Percentiles rank a stretch among this genome's conserved stretches.
These are phyloP conservation scores for Urocynchramus pylzowi DNA, from an alignment of 2,113 vertebrate species.

Conservation along the genomic window DNA sequence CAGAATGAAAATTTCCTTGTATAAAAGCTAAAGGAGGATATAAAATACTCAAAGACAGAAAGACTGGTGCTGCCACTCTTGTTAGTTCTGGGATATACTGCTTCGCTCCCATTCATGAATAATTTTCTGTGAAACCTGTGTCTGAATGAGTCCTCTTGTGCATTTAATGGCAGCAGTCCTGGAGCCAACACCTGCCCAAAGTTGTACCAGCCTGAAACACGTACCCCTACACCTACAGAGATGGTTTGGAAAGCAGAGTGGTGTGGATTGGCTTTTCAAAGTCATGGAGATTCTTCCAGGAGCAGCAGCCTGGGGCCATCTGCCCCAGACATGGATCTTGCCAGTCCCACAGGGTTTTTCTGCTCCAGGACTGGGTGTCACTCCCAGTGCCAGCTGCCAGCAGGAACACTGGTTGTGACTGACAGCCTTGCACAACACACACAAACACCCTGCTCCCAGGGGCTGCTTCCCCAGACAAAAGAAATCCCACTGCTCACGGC, in stretches of 20 bases:
- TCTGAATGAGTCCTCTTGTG: neutral
- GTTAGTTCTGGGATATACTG: neutral
- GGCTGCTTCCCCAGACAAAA: neutral
- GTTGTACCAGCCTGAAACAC: neutral
- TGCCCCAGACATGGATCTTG: neutral
- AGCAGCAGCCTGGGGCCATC: neutral
- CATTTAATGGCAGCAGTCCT: neutral
- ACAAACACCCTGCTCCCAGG: neutral
- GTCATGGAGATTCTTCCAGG: neutral
- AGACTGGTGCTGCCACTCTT: neutral
- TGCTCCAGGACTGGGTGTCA: neutral
- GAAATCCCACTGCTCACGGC: neutral
- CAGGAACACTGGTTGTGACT: neutral
- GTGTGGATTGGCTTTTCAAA: neutral
- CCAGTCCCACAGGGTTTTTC: neutral
- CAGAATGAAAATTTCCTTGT: neutral
- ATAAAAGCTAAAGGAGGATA: neutral
- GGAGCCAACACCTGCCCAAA: neutral
- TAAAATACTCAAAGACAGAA: neutral
- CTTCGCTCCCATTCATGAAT: neutral
- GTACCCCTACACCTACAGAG: neutral
- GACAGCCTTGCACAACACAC: neutral
- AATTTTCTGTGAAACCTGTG: neutral
- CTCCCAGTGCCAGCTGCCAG: neutral
- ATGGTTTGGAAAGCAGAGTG: neutral